Evolutionary conservation across 1,140 invertebrate species (phyloP).

Genomic region (Ooceraea biroi): DNA sequence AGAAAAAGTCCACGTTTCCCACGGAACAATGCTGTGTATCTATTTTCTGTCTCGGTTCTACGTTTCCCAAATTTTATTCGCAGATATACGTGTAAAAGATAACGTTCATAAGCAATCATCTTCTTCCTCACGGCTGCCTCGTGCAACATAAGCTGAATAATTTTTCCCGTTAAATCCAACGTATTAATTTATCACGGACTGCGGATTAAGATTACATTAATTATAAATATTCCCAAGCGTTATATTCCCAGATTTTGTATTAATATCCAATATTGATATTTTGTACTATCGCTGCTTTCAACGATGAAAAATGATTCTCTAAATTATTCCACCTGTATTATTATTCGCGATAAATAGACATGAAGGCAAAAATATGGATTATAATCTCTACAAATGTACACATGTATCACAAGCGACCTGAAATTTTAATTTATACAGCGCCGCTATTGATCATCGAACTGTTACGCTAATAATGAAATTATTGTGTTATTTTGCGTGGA

Average conservation of each 20-base stretch:
- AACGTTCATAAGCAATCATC: constrained; percentile 2
- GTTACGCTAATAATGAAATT: constrained; percentile 34
- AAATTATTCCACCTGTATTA: constrained; percentile 33
- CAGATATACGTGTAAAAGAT: background rate
- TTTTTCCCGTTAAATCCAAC: constrained; percentile 36
- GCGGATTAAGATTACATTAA: constrained; percentile 36
- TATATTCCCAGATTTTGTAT: constrained; percentile 44
- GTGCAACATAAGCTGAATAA: constrained; percentile 15
- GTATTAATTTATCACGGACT: constrained; percentile 13
- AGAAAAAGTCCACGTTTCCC: background rate
- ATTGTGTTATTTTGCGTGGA: constrained; percentile 27
- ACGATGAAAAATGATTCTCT: constrained; percentile 20
- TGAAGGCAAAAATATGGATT: background rate
- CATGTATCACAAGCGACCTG: constrained; percentile 6
- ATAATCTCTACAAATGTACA: constrained; percentile 2
- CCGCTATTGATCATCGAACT: constrained; percentile 29
- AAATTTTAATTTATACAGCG: constrained; percentile 43
- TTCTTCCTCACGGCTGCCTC: background rate
- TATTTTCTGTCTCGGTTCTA: background rate
- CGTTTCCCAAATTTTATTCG: background rate
- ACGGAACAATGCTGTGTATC: too few species aligned
- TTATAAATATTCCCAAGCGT: constrained; percentile 22
- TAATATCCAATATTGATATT: constrained; percentile 12
- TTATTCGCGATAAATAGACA: constrained; percentile 17
- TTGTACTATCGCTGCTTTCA: constrained; percentile 8